These are phyloP conservation scores for Melanerpes formicivorus DNA, from an alignment of 2,113 vertebrate genomes.

Conservation along the genomic window DNA sequence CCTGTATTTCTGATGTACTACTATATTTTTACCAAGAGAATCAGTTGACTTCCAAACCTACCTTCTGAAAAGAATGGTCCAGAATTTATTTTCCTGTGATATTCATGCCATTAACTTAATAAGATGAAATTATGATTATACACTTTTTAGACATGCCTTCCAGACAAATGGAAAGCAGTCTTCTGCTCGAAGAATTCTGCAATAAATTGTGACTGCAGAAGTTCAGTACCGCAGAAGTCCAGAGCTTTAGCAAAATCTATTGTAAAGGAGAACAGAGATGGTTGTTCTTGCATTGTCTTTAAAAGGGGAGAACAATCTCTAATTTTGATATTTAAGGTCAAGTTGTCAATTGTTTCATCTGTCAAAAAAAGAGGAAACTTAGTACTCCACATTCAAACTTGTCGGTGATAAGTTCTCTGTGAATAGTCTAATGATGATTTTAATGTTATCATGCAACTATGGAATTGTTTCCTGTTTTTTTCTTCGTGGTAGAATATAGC, in stretches of 20 bases:
- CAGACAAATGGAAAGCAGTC: background rate
- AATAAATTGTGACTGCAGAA: background rate
- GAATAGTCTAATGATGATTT: background rate
- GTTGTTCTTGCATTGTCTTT: too few species aligned
- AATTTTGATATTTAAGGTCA: background rate
- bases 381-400: background rate
- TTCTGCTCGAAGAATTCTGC: background rate
- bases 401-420: accelerated
- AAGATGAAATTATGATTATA: background rate
- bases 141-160: background rate
- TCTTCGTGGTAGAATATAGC: background rate
- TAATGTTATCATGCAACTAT: background rate
- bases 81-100: background rate
- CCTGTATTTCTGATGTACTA: background rate
- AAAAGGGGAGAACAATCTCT: background rate
- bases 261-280: too few species aligned
- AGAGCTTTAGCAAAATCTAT: background rate
- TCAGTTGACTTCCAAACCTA: background rate
- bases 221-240: background rate
- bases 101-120: background rate
- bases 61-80: background rate
- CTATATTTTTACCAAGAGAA: background rate
- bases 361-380: background rate
- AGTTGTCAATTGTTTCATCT: background rate
- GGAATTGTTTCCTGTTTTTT: background rate